These are phyloP conservation scores for Coccyzus lansbergi DNA, from an alignment of 2,797 vertebrate species.

Conservation along the genomic window DNA sequence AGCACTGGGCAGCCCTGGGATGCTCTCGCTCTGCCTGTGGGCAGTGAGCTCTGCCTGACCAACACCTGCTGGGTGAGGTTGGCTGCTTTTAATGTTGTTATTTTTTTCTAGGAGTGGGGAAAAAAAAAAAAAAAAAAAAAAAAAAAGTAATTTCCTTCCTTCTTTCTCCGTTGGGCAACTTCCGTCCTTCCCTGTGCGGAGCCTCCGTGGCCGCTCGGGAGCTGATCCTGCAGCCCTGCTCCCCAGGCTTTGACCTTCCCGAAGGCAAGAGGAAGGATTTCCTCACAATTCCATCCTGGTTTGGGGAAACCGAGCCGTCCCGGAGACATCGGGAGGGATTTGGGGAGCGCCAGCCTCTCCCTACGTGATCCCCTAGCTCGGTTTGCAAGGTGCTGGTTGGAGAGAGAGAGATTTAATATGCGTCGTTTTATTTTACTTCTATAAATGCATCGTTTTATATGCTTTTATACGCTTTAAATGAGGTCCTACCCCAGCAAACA, in stretches of 20 bases:
- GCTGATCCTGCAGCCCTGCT: accelerated
- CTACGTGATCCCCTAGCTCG: too few species aligned
- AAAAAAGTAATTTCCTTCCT: slow-evolving; percentile 32
- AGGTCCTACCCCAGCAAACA: background rate
- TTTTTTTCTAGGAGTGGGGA: background rate
- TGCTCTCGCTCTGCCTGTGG: accelerated
- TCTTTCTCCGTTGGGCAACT: background rate
- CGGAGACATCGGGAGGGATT: too few species aligned
- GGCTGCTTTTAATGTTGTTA: background rate
- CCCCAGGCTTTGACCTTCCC: background rate
- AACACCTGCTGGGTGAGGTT: background rate
- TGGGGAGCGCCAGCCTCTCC: too few species aligned
- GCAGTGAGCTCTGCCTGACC: accelerated
- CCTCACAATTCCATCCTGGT: accelerated
- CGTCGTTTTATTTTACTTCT: too few species aligned
- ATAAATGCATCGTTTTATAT: too few species aligned
- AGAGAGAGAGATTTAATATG: too few species aligned
- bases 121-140: too few species aligned
- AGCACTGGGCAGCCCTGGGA: accelerated
- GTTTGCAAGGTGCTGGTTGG: too few species aligned
- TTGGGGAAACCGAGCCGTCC: accelerated
- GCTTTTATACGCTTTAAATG: accelerated
- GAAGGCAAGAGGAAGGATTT: background rate
- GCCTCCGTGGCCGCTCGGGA: background rate
- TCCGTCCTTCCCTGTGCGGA: background rate